Evolutionary conservation across 2,888 invertebrate species (phyloP).

Genomic region (Drosophila lacicola): DNA sequence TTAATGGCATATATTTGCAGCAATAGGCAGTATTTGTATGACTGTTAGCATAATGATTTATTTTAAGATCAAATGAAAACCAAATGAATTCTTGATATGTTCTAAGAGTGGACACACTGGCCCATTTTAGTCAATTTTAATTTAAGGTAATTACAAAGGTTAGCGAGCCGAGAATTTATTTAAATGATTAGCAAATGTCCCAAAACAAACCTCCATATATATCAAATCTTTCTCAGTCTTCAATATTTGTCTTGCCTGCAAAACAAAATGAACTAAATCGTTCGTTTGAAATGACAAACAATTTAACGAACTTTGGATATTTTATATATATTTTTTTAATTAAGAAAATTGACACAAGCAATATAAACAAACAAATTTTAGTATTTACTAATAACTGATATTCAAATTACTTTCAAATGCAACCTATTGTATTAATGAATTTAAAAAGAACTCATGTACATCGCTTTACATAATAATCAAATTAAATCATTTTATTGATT

Average conservation of each 20-base stretch:
- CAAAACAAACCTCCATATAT: not conserved
- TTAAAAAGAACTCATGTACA: not conserved
- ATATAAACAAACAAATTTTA: not conserved
- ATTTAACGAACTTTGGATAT: not conserved
- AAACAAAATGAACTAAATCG: not conserved
- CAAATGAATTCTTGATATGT: not conserved
- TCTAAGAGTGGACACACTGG: constrained; percentile 6
- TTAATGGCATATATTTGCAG: not conserved
- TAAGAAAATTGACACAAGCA: not conserved
- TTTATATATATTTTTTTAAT: not conserved
- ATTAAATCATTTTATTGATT: constrained; percentile 24
- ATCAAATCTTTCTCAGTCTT: not conserved
- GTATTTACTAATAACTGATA: too few relatives aligned
- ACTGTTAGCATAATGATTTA: not conserved
- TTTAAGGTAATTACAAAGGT: not conserved
- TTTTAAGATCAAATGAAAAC: not conserved
- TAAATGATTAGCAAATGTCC: too few relatives aligned
- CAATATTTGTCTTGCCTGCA: not conserved
- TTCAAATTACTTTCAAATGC: too few relatives aligned
- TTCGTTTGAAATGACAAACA: not conserved
- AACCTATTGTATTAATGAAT: too few relatives aligned
- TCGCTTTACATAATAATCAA: constrained; percentile 14
- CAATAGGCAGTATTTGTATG: not conserved
- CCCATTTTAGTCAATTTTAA: not conserved
- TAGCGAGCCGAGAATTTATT: too few relatives aligned